Conservation (phyloP, 2,888 invertebrate genomes). For the Thysanoteuthis rhombus region DNA sequence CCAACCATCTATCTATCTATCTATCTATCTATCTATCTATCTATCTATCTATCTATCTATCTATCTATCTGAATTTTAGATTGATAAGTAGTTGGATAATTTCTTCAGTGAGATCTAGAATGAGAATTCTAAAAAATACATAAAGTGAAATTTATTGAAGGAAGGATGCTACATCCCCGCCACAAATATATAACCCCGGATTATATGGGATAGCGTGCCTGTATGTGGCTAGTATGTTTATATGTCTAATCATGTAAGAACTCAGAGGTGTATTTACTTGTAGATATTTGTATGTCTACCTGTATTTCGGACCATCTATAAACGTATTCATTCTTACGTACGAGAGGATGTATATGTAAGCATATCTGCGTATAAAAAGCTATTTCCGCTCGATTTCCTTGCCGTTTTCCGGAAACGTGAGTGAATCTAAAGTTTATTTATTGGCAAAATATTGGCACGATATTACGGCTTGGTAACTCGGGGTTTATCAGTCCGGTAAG, state of each 20-base stretch:
- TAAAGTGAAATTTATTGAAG: background rate
- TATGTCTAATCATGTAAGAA: background rate
- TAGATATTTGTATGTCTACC: background rate
- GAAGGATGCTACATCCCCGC: background rate
- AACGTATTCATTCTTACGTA: background rate
- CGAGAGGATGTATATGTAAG: background rate
- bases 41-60: no score
- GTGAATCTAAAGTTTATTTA: conserved; percentile 12
- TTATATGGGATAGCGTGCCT: background rate
- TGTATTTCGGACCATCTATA: background rate
- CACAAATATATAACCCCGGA: background rate
- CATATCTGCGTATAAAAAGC: background rate
- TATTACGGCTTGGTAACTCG: background rate
- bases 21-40: no score
- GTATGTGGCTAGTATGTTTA: background rate
- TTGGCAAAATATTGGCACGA: background rate
- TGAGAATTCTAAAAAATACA: background rate
- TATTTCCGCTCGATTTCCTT: background rate
- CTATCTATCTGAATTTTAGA: no score
- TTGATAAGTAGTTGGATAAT: no score
- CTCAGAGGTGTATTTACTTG: background rate
- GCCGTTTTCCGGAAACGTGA: conserved; percentile 12
- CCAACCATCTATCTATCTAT: no score
- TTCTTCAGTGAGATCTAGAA: background rate
- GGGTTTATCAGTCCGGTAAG: background rate